phyloP scores from a whole-genome alignment of 2,113 vertebrate genomes.

The Silurus glanis region DNA sequence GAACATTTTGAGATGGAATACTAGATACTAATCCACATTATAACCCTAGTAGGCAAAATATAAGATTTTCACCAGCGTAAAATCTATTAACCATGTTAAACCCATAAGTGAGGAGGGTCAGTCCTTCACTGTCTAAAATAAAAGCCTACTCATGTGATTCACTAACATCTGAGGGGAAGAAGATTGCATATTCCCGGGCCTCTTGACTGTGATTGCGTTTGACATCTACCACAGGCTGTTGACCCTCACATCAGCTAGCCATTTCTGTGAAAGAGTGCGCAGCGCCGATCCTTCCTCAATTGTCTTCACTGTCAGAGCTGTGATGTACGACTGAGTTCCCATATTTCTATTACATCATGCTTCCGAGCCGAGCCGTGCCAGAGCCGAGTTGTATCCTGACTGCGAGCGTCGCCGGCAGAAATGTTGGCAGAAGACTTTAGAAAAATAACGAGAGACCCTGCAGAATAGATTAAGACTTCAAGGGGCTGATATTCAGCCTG shows the following conservation, averaged over 20 bases:
- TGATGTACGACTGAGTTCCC: constrained; percentile 26
- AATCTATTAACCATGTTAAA: constrained; percentile 3
- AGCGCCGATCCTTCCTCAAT: not conserved
- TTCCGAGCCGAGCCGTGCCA: not conserved
- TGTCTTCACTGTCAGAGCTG: not conserved
- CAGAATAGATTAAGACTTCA: constrained; percentile 35
- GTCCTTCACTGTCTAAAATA: not conserved
- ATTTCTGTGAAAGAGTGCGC: constrained; percentile 19
- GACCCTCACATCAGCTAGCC: constrained; percentile 25
- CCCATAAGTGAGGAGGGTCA: not conserved
- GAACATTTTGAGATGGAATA: not conserved
- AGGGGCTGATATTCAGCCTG: constrained; percentile 20
- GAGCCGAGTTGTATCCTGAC: not conserved
- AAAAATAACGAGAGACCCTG: constrained; percentile 23
- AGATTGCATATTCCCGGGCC: constrained; percentile 20
- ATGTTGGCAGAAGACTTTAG: constrained; percentile 12
- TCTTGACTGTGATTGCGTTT: constrained; percentile 26
- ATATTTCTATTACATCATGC: constrained; percentile 29
- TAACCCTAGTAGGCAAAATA: not conserved
- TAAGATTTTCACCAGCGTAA: not conserved
- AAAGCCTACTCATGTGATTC: not conserved
- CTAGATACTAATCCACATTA: not conserved
- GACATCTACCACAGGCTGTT: constrained; percentile 34
- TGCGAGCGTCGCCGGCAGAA: constrained; percentile 3
- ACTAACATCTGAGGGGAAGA: constrained; percentile 3